Base-by-base conservation (phyloP, 2,888 invertebrate genomes). In the Scaptomyza cyrtandrae region DNA sequence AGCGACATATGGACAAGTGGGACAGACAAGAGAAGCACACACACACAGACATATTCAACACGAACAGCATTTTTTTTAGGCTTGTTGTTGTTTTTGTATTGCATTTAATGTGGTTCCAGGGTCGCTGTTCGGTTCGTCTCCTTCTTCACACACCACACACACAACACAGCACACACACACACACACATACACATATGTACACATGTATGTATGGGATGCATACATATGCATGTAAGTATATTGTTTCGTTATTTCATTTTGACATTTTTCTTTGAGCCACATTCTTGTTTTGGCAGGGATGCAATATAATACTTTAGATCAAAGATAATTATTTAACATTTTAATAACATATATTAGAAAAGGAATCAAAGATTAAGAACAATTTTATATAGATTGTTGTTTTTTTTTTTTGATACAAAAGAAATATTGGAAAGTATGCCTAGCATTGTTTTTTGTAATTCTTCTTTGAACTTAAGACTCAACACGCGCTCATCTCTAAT, bases 71-170 rank as follows among this genome's bases (percentile, higher is more conserved):
- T 55, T 67, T 67, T 72, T 73, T 67, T 70, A 19, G 19, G 19
- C 19, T 33, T 33, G 33, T 33, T 33, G 33, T 33, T 33, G 13
- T 35, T 39, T 39, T 39, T 14, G 66, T 76, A 78, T 79, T 76
- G 88, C 78, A 78, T 73, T 75, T 71, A 78, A 67, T 77, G 66
- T 80, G 82, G 79, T 88, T 71, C 76, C 89, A 89, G 89, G 89
- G 89, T 90, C 86, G 79, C 67, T 76, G 70, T 58, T 67, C 67
- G 68, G 67, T 53, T 71, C 64, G 76, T 74, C 57, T 70, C 70
- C 71, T 73, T 58, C 62, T 62, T 56, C 56, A 61, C 48, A 53
- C 61, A 56, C 53, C 35, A 62, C 39, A 55, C 29, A 55, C 37
- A 43, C 35, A 56, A 56, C 53, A 59, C 35, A 62, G n/a, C n/a